Conservation (phyloP, 2,797 vertebrate species). For the Poecile montanus region DNA sequence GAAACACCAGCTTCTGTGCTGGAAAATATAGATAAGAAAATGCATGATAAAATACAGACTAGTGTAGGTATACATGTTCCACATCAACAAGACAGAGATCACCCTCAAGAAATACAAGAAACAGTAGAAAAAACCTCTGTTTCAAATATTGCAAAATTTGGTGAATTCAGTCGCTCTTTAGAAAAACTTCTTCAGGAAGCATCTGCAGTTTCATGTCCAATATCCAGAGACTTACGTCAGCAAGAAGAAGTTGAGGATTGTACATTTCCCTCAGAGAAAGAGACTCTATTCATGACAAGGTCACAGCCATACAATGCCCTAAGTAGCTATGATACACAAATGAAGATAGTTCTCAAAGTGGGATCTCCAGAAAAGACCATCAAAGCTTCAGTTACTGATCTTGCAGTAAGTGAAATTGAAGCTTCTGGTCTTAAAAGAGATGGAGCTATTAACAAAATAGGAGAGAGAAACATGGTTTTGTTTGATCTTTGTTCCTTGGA, state of each 20-base stretch:
- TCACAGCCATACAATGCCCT: neutral
- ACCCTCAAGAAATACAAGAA: conserved; percentile 64
- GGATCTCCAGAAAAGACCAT: neutral
- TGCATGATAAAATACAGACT: neutral
- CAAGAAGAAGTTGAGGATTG: neutral
- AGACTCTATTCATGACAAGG: neutral
- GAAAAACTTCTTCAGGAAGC: conserved; percentile 62
- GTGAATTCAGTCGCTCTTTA: conserved; percentile 37
- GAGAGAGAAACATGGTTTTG: neutral
- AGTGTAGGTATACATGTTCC: neutral
- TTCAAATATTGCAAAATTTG: conserved; percentile 12
- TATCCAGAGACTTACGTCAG: neutral
- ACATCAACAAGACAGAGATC: neutral
- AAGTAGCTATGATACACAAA: neutral
- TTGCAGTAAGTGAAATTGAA: neutral
- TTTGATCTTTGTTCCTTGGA: neutral
- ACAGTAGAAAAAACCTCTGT: conserved; percentile 42
- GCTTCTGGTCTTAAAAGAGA: neutral
- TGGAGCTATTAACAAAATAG: neutral
- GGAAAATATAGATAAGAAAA: neutral
- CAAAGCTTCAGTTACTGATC: neutral
- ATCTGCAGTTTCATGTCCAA: neutral
- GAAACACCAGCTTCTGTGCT: neutral
- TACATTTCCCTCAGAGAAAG: neutral
- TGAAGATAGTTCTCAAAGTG: neutral